A percentile compares a stretch with the other conserved stretches of the same genome.
phyloP scores from a whole-genome alignment of 2,797 vertebrate genomes.

The Parambassis ranga region DNA sequence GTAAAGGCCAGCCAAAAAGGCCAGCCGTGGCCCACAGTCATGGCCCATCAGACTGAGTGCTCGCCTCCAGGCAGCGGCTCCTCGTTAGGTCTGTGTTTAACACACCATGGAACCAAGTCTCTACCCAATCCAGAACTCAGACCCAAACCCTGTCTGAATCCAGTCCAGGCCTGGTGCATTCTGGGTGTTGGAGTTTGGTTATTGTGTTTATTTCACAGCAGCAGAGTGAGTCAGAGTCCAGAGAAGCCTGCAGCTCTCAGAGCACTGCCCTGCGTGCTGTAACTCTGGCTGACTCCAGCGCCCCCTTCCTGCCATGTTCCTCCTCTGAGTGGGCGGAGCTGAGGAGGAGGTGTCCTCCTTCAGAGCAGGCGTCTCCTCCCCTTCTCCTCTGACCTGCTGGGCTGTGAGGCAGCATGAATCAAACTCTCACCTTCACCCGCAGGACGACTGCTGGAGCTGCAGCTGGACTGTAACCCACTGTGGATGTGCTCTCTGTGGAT shows the following conservation, averaged over 20 bases:
- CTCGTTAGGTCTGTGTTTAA: not conserved
- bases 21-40: slow-evolving; percentile 20
- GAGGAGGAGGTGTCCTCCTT: slow-evolving; percentile 43
- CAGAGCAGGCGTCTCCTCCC: slow-evolving; percentile 52
- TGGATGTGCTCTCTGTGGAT: too few relatives aligned
- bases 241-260: too few relatives aligned
- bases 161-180: too few relatives aligned
- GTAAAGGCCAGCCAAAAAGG: slow-evolving; percentile 51
- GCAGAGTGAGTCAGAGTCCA: too few relatives aligned
- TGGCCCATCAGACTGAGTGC: too few relatives aligned
- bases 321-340: not conserved
- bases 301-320: slow-evolving; percentile 51
- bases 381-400: slow-evolving; percentile 61
- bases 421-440: slow-evolving; percentile 41
- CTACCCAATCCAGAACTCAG: too few relatives aligned
- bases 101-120: not conserved
- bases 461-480: slow-evolving; percentile 16
- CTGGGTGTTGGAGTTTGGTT: too few relatives aligned
- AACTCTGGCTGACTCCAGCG: too few relatives aligned
- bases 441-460: slow-evolving; percentile 43
- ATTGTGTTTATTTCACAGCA: too few relatives aligned
- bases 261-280: too few relatives aligned
- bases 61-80: too few relatives aligned
- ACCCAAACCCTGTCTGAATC: too few relatives aligned
- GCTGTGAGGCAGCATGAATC: slow-evolving; percentile 67